Base-by-base conservation (phyloP, 53 echinoderm and acorn worm species). In the Zoroaster sp. region DNA sequence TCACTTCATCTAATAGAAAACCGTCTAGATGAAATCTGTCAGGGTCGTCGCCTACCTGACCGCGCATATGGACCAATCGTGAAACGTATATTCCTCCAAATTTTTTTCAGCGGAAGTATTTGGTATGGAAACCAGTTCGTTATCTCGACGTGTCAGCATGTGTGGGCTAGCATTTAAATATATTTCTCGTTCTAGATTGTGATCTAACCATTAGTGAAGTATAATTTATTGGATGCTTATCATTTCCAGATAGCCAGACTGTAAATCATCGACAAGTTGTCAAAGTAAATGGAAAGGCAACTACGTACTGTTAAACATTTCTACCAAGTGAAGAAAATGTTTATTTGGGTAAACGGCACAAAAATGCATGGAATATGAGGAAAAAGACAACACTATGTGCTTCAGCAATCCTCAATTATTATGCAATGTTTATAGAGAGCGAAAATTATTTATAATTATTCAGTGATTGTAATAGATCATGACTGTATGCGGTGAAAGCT, bases 151-250 rank as follows among this genome's bases (percentile, higher is more conserved):
- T 42, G 1, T 33, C 82, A 18, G 15, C 44, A 43, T 43, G 82
- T 82, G 82, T 82, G 68, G 82, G 30, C 67, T 66, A 31, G 67
- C 12, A 3, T 20, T 28, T 41, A 35, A 34, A 43, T 41, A 33
- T 33, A 12, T 52, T 45, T 3, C 1, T 15, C 45, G 28, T 46
- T 32, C 15, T 15, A 10, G 32, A 44, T 18, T 31, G 28, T 4
- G 20, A 12, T 43, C 46, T 45, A 28, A 8, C 49, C 32, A 28
- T 45, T 45, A 23, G 20, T 23, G 35, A 59, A 55, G 18, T 14
- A 78, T 59, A 78, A 78, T 78, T 78, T 78, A 78, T 36, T 3
- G 55, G 21, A 55, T 59, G 76, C 52, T 78, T 36, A 59, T 40
- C 21, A 38, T 78, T 30, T 17, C 78, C 78, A 63, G 20, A 78